phyloP scores from a whole-genome alignment of 2,888 invertebrate species.

The Anorthoa munda region DNA sequence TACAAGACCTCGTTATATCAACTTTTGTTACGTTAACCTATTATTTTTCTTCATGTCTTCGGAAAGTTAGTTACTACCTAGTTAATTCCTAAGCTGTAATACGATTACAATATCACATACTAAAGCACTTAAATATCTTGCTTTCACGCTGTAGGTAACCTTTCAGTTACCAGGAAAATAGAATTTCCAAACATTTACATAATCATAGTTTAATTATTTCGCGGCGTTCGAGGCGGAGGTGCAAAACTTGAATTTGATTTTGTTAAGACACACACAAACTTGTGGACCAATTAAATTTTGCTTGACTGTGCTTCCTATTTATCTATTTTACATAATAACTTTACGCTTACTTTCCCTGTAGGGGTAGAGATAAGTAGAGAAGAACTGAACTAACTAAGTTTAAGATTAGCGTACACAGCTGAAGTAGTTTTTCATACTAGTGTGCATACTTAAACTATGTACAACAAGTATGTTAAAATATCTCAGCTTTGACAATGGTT shows the following conservation, averaged over 20 bases:
- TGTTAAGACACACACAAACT: conserved; percentile 44
- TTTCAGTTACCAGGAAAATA: conserved; percentile 46
- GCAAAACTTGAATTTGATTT: conserved; percentile 52
- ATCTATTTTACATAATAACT: conserved; percentile 13
- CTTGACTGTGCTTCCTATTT: conserved; percentile 25
- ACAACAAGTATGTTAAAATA: too few species aligned
- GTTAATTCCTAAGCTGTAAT: conserved; percentile 5
- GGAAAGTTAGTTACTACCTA: background rate
- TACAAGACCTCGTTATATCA: background rate
- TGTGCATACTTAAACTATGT: too few species aligned
- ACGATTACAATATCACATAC: conserved; percentile 14
- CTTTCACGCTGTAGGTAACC: background rate
- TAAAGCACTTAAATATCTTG: background rate
- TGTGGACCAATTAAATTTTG: conserved; percentile 24
- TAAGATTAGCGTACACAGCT: too few species aligned
- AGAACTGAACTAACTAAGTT: too few species aligned
- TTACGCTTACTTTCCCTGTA: background rate
- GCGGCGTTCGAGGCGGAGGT: conserved; percentile 22
- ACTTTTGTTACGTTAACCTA: background rate
- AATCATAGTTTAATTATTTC: conserved; percentile 55
- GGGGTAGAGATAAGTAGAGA: background rate
- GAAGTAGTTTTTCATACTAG: too few species aligned
- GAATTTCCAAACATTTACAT: conserved; percentile 51
- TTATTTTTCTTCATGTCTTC: background rate
- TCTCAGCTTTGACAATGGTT: too few species aligned